Base-by-base conservation (phyloP, 2,113 vertebrate genomes). In the Cromileptes altivelis region DNA sequence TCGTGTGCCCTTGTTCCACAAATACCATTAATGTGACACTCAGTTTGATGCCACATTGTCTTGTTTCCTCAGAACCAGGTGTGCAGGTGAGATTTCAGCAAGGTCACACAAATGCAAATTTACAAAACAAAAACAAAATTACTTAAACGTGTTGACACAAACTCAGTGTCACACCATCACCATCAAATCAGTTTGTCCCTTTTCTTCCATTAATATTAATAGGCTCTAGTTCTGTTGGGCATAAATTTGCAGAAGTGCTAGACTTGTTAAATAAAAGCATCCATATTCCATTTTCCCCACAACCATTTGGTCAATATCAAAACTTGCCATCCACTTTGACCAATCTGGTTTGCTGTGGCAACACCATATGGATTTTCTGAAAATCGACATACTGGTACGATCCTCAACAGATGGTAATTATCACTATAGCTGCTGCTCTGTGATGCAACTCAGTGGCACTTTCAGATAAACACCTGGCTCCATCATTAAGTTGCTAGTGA, bases 391-490 rank as follows among this genome's bases (percentile, higher is more conserved):
- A 70, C 27, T 88, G 85, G 7, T 85, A 74, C 71, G 70, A 89
- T 80, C 65, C 30, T 80, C 87, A 85, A 58, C 95, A 96, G 94
- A 95, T 95, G 95, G 93, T 88, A 91, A 94, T 94, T 92, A 89
- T 88, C 73, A 63, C 33, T 49, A 53, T 55, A 81, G 82, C 82
- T 70, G 82, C 77, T 78, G 73, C 78, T 89, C 82, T 88, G 69
- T 70, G 64, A 90, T 83, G 86, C 90, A 90, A 90, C 73, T 91
- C 90, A 92, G 87, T 92, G 81, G 81, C 57, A 82, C 88, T 92
- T 93, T 90, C 84, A 92, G 91, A 92, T 81, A 42, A 94, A 89
- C 94, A 95, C 94, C 95, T 95, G 94, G 86, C 78, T 70, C 55
- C 58, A 47, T 91, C 86, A 85, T 89, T 86, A 75, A 80, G 71